phyloP scores from a whole-genome alignment of 1,140 invertebrate species.

The Phymorhynchus buccinoides region DNA sequence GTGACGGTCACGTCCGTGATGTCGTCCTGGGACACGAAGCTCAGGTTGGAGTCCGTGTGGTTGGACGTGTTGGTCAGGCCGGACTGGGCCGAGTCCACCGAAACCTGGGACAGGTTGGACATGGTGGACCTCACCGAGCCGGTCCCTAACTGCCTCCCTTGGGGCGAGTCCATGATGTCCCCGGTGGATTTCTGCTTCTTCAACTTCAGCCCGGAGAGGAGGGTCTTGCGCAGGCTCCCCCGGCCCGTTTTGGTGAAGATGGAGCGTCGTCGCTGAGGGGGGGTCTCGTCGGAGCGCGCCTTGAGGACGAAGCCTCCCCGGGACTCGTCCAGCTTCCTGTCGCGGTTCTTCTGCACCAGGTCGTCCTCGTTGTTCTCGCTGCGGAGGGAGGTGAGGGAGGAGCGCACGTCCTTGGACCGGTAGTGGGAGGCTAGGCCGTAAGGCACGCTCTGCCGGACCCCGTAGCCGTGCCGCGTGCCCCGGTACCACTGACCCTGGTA shows the following conservation, averaged over 20 bases:
- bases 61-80: constrained; percentile 82
- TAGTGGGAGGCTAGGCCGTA: constrained; percentile 86
- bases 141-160: constrained; percentile 59
- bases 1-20: constrained; percentile 93
- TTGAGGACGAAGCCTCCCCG: constrained; percentile 98
- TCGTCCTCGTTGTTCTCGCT: constrained; percentile 72
- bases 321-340: constrained; percentile 91
- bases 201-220: constrained; percentile 70
- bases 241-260: constrained; percentile 82
- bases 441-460: constrained; percentile 94
- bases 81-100: constrained; percentile 78
- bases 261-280: constrained; percentile 81
- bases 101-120: constrained; percentile 71
- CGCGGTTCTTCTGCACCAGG: constrained; percentile 79
- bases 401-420: constrained; percentile 80
- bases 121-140: constrained; percentile 72
- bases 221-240: constrained; percentile 66
- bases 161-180: constrained; percentile 85
- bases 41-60: constrained; percentile 95
- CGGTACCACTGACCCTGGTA: constrained; percentile 99
- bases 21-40: constrained; percentile 95
- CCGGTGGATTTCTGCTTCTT: constrained; percentile 96
- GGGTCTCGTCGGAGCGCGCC: constrained; percentile 83
- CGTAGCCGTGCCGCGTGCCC: constrained; percentile 98
- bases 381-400: constrained; percentile 90